Evolutionary conservation across 1,140 invertebrate species (phyloP).

Genomic region (Leptestheria dahalacensis): DNA sequence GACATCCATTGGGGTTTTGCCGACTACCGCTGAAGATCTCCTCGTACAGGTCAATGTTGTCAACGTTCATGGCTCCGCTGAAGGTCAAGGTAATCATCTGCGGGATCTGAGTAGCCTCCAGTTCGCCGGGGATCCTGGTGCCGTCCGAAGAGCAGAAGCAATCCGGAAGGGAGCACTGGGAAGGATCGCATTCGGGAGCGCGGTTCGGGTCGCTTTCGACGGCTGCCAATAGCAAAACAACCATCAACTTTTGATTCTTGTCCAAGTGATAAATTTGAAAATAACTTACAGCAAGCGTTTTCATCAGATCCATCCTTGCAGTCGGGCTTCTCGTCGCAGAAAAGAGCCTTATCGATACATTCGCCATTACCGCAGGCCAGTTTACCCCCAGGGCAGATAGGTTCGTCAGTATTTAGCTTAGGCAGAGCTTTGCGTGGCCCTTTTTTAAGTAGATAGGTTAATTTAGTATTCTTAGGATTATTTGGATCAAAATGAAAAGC

Average conservation of each 20-base stretch:
- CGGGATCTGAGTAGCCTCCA: conserved; percentile 69
- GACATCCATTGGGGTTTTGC: conserved; percentile 83
- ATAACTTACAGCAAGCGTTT: conserved; percentile 74
- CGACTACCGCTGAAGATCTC: conserved; percentile 73
- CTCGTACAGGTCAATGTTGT: conserved; percentile 83
- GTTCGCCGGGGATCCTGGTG: conserved; percentile 65
- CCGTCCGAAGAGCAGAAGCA: conserved; percentile 89
- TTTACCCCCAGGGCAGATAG: conserved; percentile 71
- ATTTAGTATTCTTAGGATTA: conserved; percentile 4
- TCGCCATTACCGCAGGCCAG: conserved; percentile 76
- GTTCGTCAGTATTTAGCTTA: conserved; percentile 78
- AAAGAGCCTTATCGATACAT: conserved; percentile 74
- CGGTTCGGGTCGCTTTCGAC: conserved; percentile 77
- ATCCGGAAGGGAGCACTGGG: conserved; percentile 72
- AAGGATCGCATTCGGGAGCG: conserved; percentile 73
- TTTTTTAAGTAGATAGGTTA: conserved; percentile 26
- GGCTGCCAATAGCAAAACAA: conserved; percentile 34
- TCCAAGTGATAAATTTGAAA: conserved; percentile 2
- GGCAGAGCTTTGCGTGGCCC: conserved; percentile 75
- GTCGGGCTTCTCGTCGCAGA: conserved; percentile 81
- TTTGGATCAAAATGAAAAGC: conserved; percentile 19
- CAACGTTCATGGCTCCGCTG: conserved; percentile 84
- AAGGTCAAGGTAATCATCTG: conserved; percentile 91
- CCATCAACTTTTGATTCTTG: neutral
- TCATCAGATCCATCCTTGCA: conserved; percentile 91